These are phyloP conservation scores for Lagodon rhomboides DNA, from an alignment of 2,797 vertebrate genomes.

Conservation along the genomic window DNA sequence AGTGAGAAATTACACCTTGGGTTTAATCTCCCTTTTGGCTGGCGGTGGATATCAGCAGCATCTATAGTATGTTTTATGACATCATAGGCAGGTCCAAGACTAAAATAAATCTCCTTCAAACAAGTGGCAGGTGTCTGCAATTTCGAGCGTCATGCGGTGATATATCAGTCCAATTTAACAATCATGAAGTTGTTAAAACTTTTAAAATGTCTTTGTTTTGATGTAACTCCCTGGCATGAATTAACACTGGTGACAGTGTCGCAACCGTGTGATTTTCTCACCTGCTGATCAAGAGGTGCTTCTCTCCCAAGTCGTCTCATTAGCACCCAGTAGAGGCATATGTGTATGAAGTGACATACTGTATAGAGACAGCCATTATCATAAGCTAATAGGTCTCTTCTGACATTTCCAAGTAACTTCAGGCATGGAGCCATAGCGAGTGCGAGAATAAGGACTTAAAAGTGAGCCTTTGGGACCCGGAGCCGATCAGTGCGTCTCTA, in stretches of 20 bases:
- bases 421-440: constrained; percentile 70
- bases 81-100: constrained; percentile 19
- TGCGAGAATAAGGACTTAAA: constrained; percentile 66
- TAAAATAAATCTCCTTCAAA: constrained; percentile 53
- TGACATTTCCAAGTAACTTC: constrained; percentile 76
- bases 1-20: constrained; percentile 63
- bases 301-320: constrained; percentile 75
- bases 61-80: constrained; percentile 52
- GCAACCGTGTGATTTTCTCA: constrained; percentile 67
- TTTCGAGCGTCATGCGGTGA: constrained; percentile 18
- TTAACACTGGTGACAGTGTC: constrained; percentile 41
- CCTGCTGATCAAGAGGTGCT: constrained; percentile 73
- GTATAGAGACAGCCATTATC: constrained; percentile 78
- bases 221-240: constrained; percentile 9
- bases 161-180: constrained; percentile 29
- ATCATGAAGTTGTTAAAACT: constrained; percentile 28
- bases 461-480: constrained; percentile 70
- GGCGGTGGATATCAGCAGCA: constrained; percentile 44
- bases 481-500: constrained; percentile 62
- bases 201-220: constrained; percentile 26
- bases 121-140: constrained; percentile 31
- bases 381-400: constrained; percentile 80
- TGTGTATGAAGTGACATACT: constrained; percentile 67
- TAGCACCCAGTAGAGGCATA: constrained; percentile 71
- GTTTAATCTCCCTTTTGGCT: constrained; percentile 58